Percentiles rank a stretch among this genome's conserved stretches.
These are phyloP conservation scores for Parnassius apollo DNA, from an alignment of 2,888 invertebrate species.

Conservation along the genomic window DNA sequence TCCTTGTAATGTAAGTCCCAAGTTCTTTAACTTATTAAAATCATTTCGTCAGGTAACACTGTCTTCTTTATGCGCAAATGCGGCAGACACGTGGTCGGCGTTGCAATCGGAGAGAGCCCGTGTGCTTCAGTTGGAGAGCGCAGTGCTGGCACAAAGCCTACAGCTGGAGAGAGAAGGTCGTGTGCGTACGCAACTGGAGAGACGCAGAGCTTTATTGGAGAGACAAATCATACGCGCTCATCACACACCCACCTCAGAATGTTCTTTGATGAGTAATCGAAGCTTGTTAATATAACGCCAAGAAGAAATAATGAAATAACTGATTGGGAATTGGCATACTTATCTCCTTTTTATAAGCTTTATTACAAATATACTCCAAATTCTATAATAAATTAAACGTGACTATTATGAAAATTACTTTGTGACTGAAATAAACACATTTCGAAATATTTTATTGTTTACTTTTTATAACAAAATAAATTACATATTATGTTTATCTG, in stretches of 20 bases:
- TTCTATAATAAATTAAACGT: no score
- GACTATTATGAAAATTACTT: no score
- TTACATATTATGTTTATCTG: no score
- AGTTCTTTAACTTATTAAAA: background rate
- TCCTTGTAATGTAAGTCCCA: background rate
- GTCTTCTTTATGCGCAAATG: conserved; percentile 55
- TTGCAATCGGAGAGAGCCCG: conserved; percentile 63
- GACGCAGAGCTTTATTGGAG: conserved; percentile 59
- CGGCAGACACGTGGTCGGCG: conserved; percentile 68
- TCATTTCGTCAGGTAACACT: conserved; percentile 48
- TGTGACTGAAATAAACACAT: no score
- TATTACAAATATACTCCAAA: no score
- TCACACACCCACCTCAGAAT: conserved; percentile 34
- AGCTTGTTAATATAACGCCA: conserved; percentile 28
- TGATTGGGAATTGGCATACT: no score
- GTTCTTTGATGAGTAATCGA: conserved; percentile 36
- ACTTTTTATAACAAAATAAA: no score
- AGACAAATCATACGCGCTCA: conserved; percentile 52
- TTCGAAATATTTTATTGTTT: no score
- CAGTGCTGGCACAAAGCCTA: conserved; percentile 61
- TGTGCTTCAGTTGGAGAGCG: conserved; percentile 63
- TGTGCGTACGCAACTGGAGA: conserved; percentile 66
- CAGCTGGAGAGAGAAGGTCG: conserved; percentile 65
- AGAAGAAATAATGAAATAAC: background rate
- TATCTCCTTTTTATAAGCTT: no score